Conservation (phyloP, 2,797 vertebrate species). For the Enteromius radiatus region DNA sequence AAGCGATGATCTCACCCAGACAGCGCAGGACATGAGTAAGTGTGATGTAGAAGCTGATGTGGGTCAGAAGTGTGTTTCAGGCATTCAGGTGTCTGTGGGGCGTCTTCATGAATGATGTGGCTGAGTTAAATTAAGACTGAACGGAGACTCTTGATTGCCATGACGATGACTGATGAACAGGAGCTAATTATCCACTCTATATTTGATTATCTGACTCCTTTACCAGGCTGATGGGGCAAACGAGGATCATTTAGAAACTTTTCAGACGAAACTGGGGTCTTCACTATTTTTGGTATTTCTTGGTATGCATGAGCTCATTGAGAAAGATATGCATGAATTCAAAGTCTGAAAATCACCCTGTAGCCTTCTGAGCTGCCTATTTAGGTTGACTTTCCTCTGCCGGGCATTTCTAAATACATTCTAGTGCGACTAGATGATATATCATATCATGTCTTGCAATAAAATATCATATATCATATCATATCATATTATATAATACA, state of each 20-base stretch:
- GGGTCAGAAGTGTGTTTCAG: background rate
- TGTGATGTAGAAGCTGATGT: background rate
- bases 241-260: slow-evolving; percentile 1
- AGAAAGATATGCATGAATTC: background rate
- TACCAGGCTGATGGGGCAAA: background rate
- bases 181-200: slow-evolving; percentile 48
- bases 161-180: slow-evolving; percentile 41
- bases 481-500: too few species aligned
- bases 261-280: background rate
- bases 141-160: slow-evolving; percentile 41
- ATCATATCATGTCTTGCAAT: too few species aligned
- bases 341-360: background rate
- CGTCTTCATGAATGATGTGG: background rate
- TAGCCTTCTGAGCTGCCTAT: background rate
- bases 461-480: too few species aligned
- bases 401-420: background rate
- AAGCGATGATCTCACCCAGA: background rate
- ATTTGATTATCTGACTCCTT: slow-evolving; percentile 46
- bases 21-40: background rate
- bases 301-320: background rate
- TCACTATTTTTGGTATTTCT: background rate
- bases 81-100: slow-evolving; percentile 12
- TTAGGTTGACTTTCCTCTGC: background rate
- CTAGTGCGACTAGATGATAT: background rate
- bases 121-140: slow-evolving; percentile 45